A percentile compares a stretch with the other conserved stretches of the same genome.
These are phyloP conservation scores for Manduca sexta DNA, from an alignment of 1,140 invertebrate genomes.

Conservation along the genomic window DNA sequence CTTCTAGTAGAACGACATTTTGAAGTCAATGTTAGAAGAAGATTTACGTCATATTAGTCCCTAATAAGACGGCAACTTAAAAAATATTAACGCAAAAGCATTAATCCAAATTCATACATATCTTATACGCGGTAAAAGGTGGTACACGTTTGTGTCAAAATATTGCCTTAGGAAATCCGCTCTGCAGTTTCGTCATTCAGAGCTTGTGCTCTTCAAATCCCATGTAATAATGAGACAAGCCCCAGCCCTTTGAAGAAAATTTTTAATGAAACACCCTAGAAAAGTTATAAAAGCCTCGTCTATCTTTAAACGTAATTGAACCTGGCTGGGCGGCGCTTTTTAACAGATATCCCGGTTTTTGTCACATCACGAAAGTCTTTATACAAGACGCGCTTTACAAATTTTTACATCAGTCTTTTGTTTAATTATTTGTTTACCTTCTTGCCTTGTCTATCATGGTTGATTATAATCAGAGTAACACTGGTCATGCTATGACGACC, in stretches of 20 bases:
- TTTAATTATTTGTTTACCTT: too few species aligned
- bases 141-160: constrained; percentile 14
- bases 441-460: too few species aligned
- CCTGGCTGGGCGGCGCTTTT: constrained; percentile 21
- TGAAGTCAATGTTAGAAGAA: too few species aligned
- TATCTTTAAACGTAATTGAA: constrained; percentile 59
- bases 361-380: constrained; percentile 25
- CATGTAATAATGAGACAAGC: constrained; percentile 58
- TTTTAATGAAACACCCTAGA: constrained; percentile 58
- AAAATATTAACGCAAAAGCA: too few species aligned
- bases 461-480: too few species aligned
- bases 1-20: too few species aligned
- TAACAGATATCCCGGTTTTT: constrained; percentile 22
- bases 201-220: constrained; percentile 44
- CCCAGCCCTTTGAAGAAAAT: constrained; percentile 45
- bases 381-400: neutral
- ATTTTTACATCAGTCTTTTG: neutral
- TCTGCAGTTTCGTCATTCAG: constrained; percentile 37
- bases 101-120: too few species aligned
- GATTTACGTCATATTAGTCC: too few species aligned
- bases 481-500: too few species aligned
- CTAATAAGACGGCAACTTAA: neutral
- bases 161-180: constrained; percentile 33
- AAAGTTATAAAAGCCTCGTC: constrained; percentile 47
- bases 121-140: too few species aligned